These are phyloP conservation scores for Clivina fossor DNA, from an alignment of 2,888 invertebrate genomes.

Conservation along the genomic window DNA sequence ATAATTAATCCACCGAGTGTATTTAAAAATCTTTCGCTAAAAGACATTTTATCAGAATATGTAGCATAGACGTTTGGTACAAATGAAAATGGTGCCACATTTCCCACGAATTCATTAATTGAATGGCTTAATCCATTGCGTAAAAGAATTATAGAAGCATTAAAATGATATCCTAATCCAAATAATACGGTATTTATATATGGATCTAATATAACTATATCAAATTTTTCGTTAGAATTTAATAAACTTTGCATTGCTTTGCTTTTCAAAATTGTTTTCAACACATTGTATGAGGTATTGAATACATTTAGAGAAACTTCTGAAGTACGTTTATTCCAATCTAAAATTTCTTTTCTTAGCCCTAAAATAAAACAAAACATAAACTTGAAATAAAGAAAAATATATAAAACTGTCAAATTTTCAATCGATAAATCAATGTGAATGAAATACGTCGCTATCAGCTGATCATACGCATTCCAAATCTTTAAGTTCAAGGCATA, in stretches of 20 bases:
- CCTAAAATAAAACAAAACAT: no score
- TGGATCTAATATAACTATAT: slow-evolving; percentile 45
- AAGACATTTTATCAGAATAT: slow-evolving; percentile 47
- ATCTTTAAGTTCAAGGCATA: no score
- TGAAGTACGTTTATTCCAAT: no score
- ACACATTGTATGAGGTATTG: no score
- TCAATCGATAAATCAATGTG: no score
- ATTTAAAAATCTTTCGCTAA: slow-evolving; percentile 46
- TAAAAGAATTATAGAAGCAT: slow-evolving; percentile 47
- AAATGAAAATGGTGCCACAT: slow-evolving; percentile 47
- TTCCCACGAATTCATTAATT: slow-evolving; percentile 44
- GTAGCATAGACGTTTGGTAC: slow-evolving; percentile 44
- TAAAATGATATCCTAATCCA: slow-evolving; percentile 46
- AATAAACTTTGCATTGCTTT: slow-evolving; percentile 11
- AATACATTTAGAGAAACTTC: no score
- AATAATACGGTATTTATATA: slow-evolving; percentile 47
- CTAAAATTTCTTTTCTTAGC: no score
- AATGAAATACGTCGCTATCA: no score
- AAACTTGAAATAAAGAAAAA: no score
- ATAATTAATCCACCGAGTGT: slow-evolving; percentile 34
- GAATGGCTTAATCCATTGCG: slow-evolving; percentile 41
- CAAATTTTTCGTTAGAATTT: slow-evolving; percentile 41
- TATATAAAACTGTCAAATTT: no score
- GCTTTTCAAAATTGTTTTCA: slow-evolving; percentile 8
- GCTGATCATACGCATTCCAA: no score